Conservation (phyloP, 2,113 vertebrate species). For the Ursus arctos region DNA sequence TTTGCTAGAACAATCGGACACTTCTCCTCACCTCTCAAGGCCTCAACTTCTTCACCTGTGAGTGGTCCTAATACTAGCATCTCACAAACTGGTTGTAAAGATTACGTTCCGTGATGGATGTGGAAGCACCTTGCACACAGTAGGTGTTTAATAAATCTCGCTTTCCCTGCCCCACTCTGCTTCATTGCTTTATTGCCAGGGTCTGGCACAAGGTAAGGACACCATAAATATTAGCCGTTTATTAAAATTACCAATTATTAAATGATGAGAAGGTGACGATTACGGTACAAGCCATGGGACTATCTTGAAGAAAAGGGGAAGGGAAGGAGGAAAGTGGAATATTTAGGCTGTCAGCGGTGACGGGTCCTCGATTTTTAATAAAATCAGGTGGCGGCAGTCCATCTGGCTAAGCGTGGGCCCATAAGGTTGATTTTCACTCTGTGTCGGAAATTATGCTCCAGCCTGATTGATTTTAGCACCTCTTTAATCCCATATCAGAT, state of each 20-base stretch:
- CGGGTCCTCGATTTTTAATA: slow-evolving; percentile 83
- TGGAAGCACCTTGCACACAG: background rate
- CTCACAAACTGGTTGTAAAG: background rate
- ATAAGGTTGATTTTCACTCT: slow-evolving; percentile 81
- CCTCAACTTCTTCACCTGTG: background rate
- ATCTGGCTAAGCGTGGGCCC: slow-evolving; percentile 79
- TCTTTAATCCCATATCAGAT: slow-evolving; percentile 78
- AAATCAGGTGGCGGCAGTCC: slow-evolving; percentile 74
- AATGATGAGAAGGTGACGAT: background rate
- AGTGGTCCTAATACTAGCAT: background rate
- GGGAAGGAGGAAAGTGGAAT: slow-evolving; percentile 60
- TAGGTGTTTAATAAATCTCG: background rate
- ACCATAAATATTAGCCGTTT: background rate
- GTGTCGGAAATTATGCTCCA: slow-evolving; percentile 73
- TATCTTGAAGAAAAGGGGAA: slow-evolving; percentile 11
- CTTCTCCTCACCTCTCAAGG: background rate
- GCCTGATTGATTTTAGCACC: slow-evolving; percentile 82
- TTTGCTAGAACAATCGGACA: background rate
- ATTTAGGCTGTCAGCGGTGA: slow-evolving; percentile 82
- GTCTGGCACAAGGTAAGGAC: background rate
- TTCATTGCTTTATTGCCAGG: background rate
- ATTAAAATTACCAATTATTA: slow-evolving; percentile 20
- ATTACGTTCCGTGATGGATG: background rate
- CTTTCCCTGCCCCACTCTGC: background rate
- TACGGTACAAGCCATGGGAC: background rate